These are phyloP conservation scores for Phaedon cochleariae DNA, from an alignment of 2,888 invertebrate species.

Conservation along the genomic window DNA sequence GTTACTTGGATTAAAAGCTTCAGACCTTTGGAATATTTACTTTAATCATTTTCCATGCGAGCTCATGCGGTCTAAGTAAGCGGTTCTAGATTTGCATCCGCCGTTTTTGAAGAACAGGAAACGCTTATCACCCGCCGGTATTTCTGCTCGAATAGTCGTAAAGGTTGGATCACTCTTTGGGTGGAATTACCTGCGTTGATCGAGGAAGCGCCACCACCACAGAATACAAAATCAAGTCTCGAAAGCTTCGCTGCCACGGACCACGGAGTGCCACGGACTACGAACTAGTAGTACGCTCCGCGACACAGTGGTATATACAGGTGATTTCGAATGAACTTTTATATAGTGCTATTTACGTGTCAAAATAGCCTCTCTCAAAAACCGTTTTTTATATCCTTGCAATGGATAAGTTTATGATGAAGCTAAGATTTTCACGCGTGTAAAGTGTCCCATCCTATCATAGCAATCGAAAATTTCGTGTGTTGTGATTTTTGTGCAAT, in stretches of 20 bases:
- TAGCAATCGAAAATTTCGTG: conserved; percentile 27
- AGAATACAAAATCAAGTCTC: not conserved
- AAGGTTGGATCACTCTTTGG: not conserved
- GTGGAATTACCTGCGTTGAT: not conserved
- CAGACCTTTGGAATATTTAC: no score
- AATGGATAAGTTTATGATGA: not conserved
- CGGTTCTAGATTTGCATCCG: not conserved
- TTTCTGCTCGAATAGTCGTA: not conserved
- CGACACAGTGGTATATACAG: not conserved
- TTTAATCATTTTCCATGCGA: no score
- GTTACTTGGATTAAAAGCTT: no score
- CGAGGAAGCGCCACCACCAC: not conserved
- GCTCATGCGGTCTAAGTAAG: not conserved
- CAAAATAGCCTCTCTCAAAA: not conserved
- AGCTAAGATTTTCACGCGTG: not conserved
- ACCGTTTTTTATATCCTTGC: not conserved
- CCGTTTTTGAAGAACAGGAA: not conserved
- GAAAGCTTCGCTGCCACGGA: not conserved
- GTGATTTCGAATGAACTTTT: not conserved
- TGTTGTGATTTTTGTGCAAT: conserved; percentile 45
- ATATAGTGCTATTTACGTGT: not conserved
- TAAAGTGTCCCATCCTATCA: not conserved
- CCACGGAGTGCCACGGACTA: not conserved
- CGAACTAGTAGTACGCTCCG: not conserved
- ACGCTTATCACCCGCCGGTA: not conserved